Base-by-base conservation (phyloP, 1,140 invertebrate genomes). In the Pseudobourletiella spinata region DNA sequence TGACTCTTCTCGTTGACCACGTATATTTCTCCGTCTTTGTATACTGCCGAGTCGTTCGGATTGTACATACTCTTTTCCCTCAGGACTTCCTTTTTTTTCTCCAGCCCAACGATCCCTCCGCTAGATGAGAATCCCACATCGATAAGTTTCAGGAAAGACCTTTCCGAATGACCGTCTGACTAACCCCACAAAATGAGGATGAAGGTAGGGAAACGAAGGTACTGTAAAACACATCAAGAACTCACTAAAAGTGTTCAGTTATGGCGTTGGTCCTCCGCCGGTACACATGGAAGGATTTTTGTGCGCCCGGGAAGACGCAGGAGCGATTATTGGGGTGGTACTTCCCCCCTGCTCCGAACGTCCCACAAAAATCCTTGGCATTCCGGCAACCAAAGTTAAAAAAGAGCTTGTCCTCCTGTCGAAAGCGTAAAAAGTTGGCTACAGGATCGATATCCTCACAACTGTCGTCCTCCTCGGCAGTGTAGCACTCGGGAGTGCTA, bases 211-310 rank as follows among this genome's bases (percentile, higher is more conserved):
- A n/a, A n/a, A n/a, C n/a, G n/a, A n/a, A n/a, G n/a, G n/a, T n/a
- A n/a, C n/a, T n/a, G n/a, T n/a, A n/a, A n/a, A n/a, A n/a, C n/a
- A n/a, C n/a, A n/a, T n/a, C n/a, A n/a, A n/a, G n/a, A 3, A 26
- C 39, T 39, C 56, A 66, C 64, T 66, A 66, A 42, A 63, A 63
- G 26, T 59, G 61, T 54, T 66, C 65, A n/a, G 3, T 25, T 3
- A 61, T 28, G 0, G 60, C 57, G 28, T 66, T 56, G 35, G 28
- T 22, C 44, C 65, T 35, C 35, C 56, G 39, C 2, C 24, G 18
- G 28, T 48, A 59, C 22, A 63, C 48, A 1, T 35, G 39, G 20
- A 42, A 35, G 6, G 20, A 24, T 29, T 30, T 32, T 6, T 32
- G 18, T 4, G 20, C 39, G 14, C 20, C 22, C 24, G 15, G 16